These are phyloP conservation scores for Xanthia icteritia DNA, from an alignment of 2,888 invertebrate genomes.

Conservation along the genomic window DNA sequence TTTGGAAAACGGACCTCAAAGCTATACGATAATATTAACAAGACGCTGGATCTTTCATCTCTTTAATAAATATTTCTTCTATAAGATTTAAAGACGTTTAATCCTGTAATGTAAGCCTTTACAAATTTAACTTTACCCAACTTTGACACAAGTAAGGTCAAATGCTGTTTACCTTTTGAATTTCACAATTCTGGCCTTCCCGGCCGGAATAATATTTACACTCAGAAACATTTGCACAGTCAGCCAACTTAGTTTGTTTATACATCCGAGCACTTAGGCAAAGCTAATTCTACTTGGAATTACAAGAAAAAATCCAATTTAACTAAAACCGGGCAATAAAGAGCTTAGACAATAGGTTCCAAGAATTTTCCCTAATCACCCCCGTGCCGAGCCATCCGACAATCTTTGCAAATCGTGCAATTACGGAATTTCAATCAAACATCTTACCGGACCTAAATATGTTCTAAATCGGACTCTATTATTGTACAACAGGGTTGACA, in stretches of 20 bases:
- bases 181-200: constrained; percentile 30
- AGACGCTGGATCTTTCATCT: constrained; percentile 50
- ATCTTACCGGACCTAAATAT: constrained; percentile 24
- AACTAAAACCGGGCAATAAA: constrained; percentile 54
- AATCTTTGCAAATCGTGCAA: constrained; percentile 71
- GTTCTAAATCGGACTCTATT: constrained; percentile 52
- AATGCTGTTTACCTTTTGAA: constrained; percentile 59
- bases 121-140: constrained; percentile 61
- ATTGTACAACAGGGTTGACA: constrained; percentile 33
- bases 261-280: constrained; percentile 33
- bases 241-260: constrained; percentile 36
- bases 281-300: constrained; percentile 41
- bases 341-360: constrained; percentile 56
- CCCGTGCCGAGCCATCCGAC: constrained; percentile 43
- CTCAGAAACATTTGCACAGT: constrained; percentile 39
- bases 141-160: constrained; percentile 62
- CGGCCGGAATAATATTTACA: constrained; percentile 52
- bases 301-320: constrained; percentile 54
- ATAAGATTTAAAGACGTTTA: constrained; percentile 54
- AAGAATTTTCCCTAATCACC: constrained; percentile 52
- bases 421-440: constrained; percentile 68
- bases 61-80: constrained; percentile 59
- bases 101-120: constrained; percentile 65
- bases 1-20: constrained; percentile 35
- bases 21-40: constrained; percentile 48